Evolutionary conservation across 1,140 invertebrate species (phyloP).

Genomic region (Bombyx mandarina): DNA sequence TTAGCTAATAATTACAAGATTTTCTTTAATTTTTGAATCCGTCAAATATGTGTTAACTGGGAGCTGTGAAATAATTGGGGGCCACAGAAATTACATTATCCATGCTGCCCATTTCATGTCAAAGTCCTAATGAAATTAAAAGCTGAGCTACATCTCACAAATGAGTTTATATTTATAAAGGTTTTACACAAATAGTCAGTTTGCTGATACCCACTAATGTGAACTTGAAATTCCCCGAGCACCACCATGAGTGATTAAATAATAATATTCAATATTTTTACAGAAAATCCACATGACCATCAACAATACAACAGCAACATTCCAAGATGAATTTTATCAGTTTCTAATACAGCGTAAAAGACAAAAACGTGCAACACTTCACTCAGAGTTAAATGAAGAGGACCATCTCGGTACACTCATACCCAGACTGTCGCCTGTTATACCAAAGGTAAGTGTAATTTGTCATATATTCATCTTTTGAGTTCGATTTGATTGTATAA

Average conservation of each 20-base stretch:
- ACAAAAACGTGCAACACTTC: slow-evolving; percentile 23
- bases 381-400: slow-evolving; percentile 13
- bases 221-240: background rate
- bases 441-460: slow-evolving; percentile 77
- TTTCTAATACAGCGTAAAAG: slow-evolving; percentile 69
- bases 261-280: slow-evolving; percentile 30
- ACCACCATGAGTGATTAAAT: background rate
- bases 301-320: slow-evolving; percentile 76
- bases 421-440: slow-evolving; percentile 76
- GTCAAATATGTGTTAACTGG: too few species aligned
- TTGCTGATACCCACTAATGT: too few species aligned
- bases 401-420: slow-evolving; percentile 50
- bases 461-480: background rate
- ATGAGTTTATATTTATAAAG: too few species aligned
- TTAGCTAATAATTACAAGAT: background rate
- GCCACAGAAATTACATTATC: too few species aligned
- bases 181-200: too few species aligned
- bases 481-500: too few species aligned
- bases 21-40: too few species aligned
- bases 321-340: slow-evolving; percentile 77
- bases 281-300: slow-evolving; percentile 83
- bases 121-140: too few species aligned
- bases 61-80: too few species aligned
- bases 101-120: too few species aligned
- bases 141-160: too few species aligned